These are phyloP conservation scores for Drosophila birchii DNA, from an alignment of 2,888 invertebrate species.

Conservation along the genomic window DNA sequence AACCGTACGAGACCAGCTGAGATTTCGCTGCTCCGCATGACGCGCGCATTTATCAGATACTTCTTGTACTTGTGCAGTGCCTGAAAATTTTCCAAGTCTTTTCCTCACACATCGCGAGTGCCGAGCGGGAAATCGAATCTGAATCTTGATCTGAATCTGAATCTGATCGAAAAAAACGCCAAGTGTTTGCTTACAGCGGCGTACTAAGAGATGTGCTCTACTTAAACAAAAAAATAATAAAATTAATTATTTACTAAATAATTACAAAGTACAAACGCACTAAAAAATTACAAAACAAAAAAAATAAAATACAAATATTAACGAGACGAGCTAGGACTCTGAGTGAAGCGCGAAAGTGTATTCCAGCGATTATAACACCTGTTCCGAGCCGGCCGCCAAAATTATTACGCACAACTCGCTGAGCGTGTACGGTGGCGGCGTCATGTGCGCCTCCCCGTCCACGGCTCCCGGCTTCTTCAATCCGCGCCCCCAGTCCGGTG, in stretches of 20 bases:
- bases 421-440: constrained; percentile 85
- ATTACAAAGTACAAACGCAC: constrained; percentile 19
- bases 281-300: constrained; percentile 18
- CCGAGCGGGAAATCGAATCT: constrained; percentile 35
- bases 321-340: constrained; percentile 19
- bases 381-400: constrained; percentile 84
- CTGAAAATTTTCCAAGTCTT: constrained; percentile 52
- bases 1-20: constrained; percentile 85
- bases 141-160: constrained; percentile 11
- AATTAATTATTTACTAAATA: constrained; percentile 21
- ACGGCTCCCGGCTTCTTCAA: constrained; percentile 85
- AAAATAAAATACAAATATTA: constrained; percentile 1
- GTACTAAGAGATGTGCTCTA: constrained; percentile 16
- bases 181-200: constrained; percentile 27
- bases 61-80: constrained; percentile 19
- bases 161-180: constrained; percentile 29
- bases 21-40: constrained; percentile 84
- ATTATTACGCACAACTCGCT: constrained; percentile 85
- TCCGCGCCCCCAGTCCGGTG: constrained; percentile 84
- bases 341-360: constrained; percentile 73
- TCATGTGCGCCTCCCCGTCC: constrained; percentile 85
- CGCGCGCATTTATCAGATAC: constrained; percentile 80
- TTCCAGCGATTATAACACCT: constrained; percentile 79
- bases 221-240: not conserved
- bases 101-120: constrained; percentile 28